A percentile compares a stretch with the other conserved stretches of the same genome.
Evolutionary conservation across 2,797 vertebrate species (phyloP).

Genomic region (Lutjanus campechanus): DNA sequence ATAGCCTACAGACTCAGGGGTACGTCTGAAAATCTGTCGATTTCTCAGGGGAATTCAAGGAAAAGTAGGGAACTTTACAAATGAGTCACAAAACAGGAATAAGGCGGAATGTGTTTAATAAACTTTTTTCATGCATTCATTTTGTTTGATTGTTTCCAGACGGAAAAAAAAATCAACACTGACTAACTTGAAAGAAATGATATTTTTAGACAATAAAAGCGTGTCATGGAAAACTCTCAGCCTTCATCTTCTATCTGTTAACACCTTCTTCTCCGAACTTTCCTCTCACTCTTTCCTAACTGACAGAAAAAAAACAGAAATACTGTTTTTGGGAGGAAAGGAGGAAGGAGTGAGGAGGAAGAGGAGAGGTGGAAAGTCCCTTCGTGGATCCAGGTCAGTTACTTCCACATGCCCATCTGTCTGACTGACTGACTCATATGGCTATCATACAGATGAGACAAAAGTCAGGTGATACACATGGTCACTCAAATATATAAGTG

Average conservation of each 20-base stretch:
- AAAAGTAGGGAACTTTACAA: constrained; percentile 54
- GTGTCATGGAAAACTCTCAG: constrained; percentile 44
- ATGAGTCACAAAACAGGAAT: constrained; percentile 58
- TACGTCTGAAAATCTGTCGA: background rate
- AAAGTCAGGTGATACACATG: constrained; percentile 55
- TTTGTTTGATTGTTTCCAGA: constrained; percentile 50
- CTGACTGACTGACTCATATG: constrained; percentile 63
- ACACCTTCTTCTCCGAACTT: constrained; percentile 56
- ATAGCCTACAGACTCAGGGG: background rate
- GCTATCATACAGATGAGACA: constrained; percentile 37
- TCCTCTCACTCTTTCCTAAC: constrained; percentile 60
- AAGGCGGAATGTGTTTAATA: constrained; percentile 52
- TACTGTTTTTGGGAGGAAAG: constrained; percentile 41
- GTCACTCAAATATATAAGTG: background rate
- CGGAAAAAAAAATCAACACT: constrained; percentile 30
- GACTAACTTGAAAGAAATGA: constrained; percentile 35
- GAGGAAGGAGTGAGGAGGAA: constrained; percentile 57
- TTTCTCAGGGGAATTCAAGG: constrained; percentile 27
- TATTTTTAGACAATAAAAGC: constrained; percentile 38
- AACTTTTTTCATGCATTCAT: constrained; percentile 18
- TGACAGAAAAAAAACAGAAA: constrained; percentile 59
- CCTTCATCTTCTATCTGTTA: constrained; percentile 21
- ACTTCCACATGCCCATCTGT: constrained; percentile 72
- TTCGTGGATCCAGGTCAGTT: constrained; percentile 52
- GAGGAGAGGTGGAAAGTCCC: constrained; percentile 76